Evolutionary conservation across 2,888 invertebrate species (phyloP).

Genomic region (Archips crataeganus): DNA sequence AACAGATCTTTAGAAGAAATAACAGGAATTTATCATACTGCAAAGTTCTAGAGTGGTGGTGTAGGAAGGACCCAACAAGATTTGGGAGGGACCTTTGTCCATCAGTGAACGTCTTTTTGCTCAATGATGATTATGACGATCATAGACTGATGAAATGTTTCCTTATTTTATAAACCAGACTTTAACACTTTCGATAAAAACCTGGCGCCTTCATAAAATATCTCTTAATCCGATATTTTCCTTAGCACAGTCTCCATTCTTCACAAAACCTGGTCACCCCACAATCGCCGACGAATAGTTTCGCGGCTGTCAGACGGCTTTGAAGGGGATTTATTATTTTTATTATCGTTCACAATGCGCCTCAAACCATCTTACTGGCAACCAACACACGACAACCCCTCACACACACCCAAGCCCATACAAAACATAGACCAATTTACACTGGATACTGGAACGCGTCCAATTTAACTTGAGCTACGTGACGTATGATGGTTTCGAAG

Average conservation of each 20-base stretch:
- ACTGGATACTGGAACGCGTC: neutral
- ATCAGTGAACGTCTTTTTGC: too few species aligned
- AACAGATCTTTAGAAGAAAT: too few species aligned
- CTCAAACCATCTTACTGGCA: conserved; percentile 61
- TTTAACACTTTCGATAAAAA: too few species aligned
- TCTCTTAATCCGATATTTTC: too few species aligned
- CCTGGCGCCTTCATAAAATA: too few species aligned
- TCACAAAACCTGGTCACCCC: conserved; percentile 49
- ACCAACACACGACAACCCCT: conserved; percentile 7
- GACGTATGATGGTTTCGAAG: neutral
- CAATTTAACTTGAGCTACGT: conserved; percentile 8
- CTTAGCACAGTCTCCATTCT: conserved; percentile 4
- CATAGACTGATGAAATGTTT: too few species aligned
- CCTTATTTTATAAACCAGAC: too few species aligned
- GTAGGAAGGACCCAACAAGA: too few species aligned
- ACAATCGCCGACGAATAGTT: conserved; percentile 76
- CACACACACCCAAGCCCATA: neutral
- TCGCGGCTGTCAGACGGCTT: conserved; percentile 81
- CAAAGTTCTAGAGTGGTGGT: too few species aligned
- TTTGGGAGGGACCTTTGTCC: too few species aligned
- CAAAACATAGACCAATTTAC: neutral
- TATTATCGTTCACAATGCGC: conserved; percentile 79
- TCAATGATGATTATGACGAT: too few species aligned
- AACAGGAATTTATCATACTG: too few species aligned
- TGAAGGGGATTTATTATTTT: conserved; percentile 85